Conservation (phyloP, 2,113 vertebrate genomes). For the Arothron firmamentum region DNA sequence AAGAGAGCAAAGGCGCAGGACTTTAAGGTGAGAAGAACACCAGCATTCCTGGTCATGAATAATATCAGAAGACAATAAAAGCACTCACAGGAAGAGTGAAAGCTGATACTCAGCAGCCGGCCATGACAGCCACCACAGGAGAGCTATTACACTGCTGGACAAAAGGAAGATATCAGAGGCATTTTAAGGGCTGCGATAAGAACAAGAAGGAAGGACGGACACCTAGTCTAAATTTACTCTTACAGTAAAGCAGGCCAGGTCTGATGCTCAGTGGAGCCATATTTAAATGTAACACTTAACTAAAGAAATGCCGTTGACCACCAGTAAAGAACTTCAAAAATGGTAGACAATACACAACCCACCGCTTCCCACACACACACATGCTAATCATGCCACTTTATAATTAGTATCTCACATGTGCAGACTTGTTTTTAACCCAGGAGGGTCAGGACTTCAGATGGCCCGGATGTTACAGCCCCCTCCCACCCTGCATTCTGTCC, state of each 20-base stretch:
- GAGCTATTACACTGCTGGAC: slow-evolving; percentile 19
- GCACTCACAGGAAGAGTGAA: slow-evolving; percentile 18
- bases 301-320: slow-evolving; percentile 1
- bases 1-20: slow-evolving; percentile 14
- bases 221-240: slow-evolving; percentile 31
- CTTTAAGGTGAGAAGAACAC: slow-evolving; percentile 16
- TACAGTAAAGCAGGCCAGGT: background rate
- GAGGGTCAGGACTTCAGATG: slow-evolving; percentile 42
- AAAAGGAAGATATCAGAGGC: slow-evolving; percentile 42
- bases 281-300: background rate
- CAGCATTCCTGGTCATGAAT: background rate
- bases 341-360: slow-evolving; percentile 8
- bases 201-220: slow-evolving; percentile 19
- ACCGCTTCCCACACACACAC: too few relatives aligned
- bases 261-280: background rate
- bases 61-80: slow-evolving; percentile 18
- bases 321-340: slow-evolving; percentile 1
- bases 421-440: slow-evolving; percentile 27
- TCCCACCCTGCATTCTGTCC: slow-evolving; percentile 27
- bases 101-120: slow-evolving; percentile 5
- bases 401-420: slow-evolving; percentile 44
- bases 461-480: slow-evolving; percentile 11
- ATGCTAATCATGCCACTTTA: slow-evolving; percentile 30
- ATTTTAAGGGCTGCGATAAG: slow-evolving; percentile 58
- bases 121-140: slow-evolving; percentile 21